Evolutionary conservation across 2,888 invertebrate species (phyloP), one percentile per base, ranked within the genome.

Genomic region (Trichacis sp.): DNA sequence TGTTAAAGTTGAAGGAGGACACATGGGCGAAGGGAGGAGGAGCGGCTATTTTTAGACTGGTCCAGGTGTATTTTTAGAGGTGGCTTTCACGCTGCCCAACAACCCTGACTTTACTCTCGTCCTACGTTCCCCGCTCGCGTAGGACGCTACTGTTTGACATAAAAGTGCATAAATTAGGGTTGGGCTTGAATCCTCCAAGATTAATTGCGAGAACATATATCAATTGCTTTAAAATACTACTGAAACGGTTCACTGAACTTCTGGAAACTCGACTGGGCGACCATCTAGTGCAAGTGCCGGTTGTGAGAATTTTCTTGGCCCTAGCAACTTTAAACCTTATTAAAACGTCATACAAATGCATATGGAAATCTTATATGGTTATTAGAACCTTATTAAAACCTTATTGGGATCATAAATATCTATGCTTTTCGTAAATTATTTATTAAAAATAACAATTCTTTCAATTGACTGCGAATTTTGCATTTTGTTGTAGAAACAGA

Each of bases 1-100:
- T 45, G 61, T 8, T 20, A 49, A 42, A 40, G 50, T 15, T 24
- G 20, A 42, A 24, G 48, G 30, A 48, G 48, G 30, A 52, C 49
- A 36, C 50, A 14, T 40, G 50, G 47, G 14, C 40, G 40, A 51
- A 58, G 61, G 52, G 51, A 33, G 49, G 40, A 48, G 54, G 47
- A 54, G 30, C 52, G 68, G 71, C 69, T 82, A 84, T 84, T 82
- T 83, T 81, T 83, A 82, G 80, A 78, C 76, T 74, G 79, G 80
- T 79, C 77, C 78, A 73, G 54, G 75, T 71, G 71, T 84, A 84
- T 84, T 84, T 84, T 84, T 84, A 83, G 82, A 73, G 69, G 67
- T 69, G 73, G 73, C 75, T 78, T 78, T 76, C 79, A 76, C 77
- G 73, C 70, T 79, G 74, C 75, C 79, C 76, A 79, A 77, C 77